Percentiles rank a stretch among this genome's conserved stretches.
Conservation (phyloP, 1,140 invertebrate genomes). For the Drosophila obscura region DNA sequence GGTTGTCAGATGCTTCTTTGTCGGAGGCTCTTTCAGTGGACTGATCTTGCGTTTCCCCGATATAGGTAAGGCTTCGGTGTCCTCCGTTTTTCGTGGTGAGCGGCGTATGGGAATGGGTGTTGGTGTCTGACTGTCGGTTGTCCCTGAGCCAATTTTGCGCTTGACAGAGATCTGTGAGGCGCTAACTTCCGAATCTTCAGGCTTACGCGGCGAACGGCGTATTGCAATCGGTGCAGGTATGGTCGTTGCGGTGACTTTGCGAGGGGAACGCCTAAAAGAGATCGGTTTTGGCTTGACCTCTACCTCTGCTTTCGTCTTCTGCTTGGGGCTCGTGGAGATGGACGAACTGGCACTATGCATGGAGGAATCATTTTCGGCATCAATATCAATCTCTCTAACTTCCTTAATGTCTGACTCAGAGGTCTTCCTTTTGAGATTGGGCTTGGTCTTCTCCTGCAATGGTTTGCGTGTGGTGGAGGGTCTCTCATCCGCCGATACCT, state of each 20-base stretch:
- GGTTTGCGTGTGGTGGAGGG: conserved; percentile 21
- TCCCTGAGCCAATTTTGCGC: conserved; percentile 23
- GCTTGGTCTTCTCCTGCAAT: conserved; percentile 53
- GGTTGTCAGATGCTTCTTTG: conserved; percentile 27
- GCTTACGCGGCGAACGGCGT: conserved; percentile 55
- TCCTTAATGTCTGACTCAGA: conserved; percentile 1
- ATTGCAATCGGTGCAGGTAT: conserved; percentile 52
- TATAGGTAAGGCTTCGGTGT: conserved; percentile 7
- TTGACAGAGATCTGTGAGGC: conserved; percentile 21
- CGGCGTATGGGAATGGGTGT: conserved; percentile 2
- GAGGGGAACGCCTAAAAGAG: conserved; percentile 54
- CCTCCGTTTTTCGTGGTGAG: neutral
- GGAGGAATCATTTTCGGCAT: conserved; percentile 65
- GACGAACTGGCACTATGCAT: conserved; percentile 58
- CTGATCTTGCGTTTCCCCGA: conserved; percentile 50
- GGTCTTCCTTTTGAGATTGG: conserved; percentile 20
- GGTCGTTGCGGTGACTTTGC: conserved; percentile 32
- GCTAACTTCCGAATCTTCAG: conserved; percentile 1
- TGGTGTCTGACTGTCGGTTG: neutral
- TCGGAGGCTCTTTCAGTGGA: conserved; percentile 24
- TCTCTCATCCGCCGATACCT: conserved; percentile 55
- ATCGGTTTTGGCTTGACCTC: conserved; percentile 46
- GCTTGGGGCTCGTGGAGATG: conserved; percentile 46
- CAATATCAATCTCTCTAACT: conserved; percentile 43
- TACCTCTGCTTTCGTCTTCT: conserved; percentile 8